These are phyloP conservation scores for Phorcus lineatus DNA, from an alignment of 2,888 invertebrate species.

Conservation along the genomic window DNA sequence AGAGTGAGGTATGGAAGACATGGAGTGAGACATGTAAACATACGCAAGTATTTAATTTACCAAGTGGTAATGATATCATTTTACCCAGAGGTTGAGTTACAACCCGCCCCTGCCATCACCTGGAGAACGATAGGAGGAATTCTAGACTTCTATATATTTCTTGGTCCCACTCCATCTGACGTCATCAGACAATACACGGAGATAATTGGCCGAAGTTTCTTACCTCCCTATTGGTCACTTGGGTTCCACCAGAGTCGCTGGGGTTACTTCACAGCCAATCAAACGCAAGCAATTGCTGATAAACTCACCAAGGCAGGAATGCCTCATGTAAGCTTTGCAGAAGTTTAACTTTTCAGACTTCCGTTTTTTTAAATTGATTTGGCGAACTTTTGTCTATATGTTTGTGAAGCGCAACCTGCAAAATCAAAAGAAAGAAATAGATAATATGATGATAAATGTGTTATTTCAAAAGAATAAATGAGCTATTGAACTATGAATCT, in stretches of 20 bases:
- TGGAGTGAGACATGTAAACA: too few species aligned
- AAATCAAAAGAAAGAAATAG: too few species aligned
- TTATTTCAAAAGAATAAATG: too few species aligned
- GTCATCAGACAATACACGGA: slow-evolving; percentile 72
- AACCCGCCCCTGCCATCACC: slow-evolving; percentile 87
- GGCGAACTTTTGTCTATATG: too few species aligned
- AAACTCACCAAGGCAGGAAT: slow-evolving; percentile 53
- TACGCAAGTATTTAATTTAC: too few species aligned
- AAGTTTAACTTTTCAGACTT: too few species aligned
- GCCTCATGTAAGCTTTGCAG: slow-evolving; percentile 49
- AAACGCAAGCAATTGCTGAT: slow-evolving; percentile 52
- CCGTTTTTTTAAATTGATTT: too few species aligned
- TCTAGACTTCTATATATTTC: slow-evolving; percentile 84
- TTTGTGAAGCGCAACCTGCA: too few species aligned
- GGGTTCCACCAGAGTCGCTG: slow-evolving; percentile 90
- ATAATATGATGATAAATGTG: too few species aligned
- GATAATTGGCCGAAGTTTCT: slow-evolving; percentile 59
- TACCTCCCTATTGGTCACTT: slow-evolving; percentile 83
- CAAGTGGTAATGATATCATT: too few species aligned
- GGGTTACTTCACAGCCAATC: slow-evolving; percentile 59
- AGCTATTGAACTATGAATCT: too few species aligned
- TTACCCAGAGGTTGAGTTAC: slow-evolving; percentile 57
- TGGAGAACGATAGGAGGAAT: slow-evolving; percentile 88
- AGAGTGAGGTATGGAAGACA: too few species aligned
- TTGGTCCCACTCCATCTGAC: slow-evolving; percentile 83